Evolutionary conservation across 2,113 vertebrate species (phyloP).

Genomic region (Ophthalmolycus amberensis): DNA sequence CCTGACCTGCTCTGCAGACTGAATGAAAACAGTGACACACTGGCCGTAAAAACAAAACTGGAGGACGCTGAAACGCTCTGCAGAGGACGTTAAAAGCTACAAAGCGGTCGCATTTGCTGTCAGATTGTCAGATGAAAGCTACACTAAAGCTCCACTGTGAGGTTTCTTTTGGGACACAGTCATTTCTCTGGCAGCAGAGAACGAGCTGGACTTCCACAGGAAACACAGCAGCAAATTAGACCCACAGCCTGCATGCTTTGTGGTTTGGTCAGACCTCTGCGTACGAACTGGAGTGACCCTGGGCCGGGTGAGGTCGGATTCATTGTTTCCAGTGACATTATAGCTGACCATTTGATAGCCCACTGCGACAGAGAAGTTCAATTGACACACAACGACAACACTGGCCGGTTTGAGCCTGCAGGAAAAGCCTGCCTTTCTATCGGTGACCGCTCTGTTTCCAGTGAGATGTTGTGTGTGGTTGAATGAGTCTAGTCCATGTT

Average conservation of each 20-base stretch:
- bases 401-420: neutral
- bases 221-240: neutral
- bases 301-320: conserved; percentile 10
- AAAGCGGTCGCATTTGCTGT: neutral
- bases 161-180: neutral
- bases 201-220: neutral
- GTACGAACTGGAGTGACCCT: conserved; percentile 1
- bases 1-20: neutral
- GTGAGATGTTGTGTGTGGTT: neutral
- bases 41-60: neutral
- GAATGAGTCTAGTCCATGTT: neutral
- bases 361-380: conserved; percentile 19
- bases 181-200: neutral
- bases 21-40: neutral
- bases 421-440: neutral
- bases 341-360: conserved; percentile 22
- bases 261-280: neutral
- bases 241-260: neutral
- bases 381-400: conserved; percentile 15
- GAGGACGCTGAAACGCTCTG: neutral
- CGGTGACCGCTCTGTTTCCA: neutral
- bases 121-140: neutral
- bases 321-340: conserved; percentile 27
- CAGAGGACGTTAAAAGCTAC: neutral
- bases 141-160: neutral